Evolutionary conservation across 2,888 invertebrate genomes (phyloP).

Genomic region (Caenorhabditis macrosperma): DNA sequence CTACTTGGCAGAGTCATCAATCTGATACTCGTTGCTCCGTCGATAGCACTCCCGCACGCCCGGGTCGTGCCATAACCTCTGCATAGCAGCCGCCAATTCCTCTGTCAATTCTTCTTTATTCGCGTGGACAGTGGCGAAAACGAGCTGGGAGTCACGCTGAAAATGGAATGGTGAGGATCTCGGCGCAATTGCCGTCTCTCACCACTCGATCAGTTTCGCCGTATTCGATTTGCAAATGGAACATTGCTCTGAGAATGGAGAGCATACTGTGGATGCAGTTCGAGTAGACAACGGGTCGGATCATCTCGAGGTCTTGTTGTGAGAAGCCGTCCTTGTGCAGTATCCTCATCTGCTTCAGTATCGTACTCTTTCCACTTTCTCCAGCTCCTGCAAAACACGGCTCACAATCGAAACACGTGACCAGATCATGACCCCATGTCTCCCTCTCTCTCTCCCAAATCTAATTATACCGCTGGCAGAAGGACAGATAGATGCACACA

Average conservation of each 20-base stretch:
- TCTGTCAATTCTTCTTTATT: conserved; percentile 80
- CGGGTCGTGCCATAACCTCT: conserved; percentile 95
- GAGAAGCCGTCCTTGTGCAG: conserved; percentile 99
- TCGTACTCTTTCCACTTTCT: conserved; percentile 99
- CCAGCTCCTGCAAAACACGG: conserved; percentile 90
- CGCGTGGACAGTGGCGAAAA: conserved; percentile 80
- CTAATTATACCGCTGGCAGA: neutral
- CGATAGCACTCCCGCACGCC: conserved; percentile 99
- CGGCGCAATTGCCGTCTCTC: conserved; percentile 80
- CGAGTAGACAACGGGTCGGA: conserved; percentile 96
- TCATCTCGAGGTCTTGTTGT: conserved; percentile 99
- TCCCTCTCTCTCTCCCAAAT: no score
- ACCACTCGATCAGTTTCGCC: conserved; percentile 98
- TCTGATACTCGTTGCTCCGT: conserved; percentile 99
- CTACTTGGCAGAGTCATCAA: conserved; percentile 99
- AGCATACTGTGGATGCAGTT: conserved; percentile 99
- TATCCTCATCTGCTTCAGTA: conserved; percentile 99
- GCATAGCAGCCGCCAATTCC: conserved; percentile 87
- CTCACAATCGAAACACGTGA: no score
- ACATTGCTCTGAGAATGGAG: conserved; percentile 99
- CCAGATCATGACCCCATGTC: no score
- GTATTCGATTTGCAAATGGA: conserved; percentile 96
- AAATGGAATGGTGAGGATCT: conserved; percentile 38
- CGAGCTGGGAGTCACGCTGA: conserved; percentile 79
- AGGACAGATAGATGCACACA: neutral